Percentiles rank a stretch among this genome's conserved stretches.
Conservation (phyloP, 64 coral and sea anemone genomes). For the Stichodactyla helianthus region DNA sequence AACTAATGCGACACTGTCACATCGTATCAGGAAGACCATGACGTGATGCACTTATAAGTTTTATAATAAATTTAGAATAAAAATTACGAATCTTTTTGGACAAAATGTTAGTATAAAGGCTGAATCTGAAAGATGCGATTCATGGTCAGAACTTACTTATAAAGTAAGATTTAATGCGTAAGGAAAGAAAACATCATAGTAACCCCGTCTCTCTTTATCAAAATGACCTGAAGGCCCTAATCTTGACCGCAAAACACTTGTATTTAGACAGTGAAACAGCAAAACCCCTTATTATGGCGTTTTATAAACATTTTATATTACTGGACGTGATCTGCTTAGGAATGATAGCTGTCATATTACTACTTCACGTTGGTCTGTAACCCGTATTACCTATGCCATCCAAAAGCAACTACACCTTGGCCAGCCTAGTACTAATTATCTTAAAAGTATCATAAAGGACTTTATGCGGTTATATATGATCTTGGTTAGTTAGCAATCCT, state of each 20-base stretch:
- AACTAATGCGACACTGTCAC: too few species aligned
- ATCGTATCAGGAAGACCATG: too few species aligned
- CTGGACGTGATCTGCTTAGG: neutral
- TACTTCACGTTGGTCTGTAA: neutral
- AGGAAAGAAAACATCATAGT: neutral
- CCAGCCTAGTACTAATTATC: neutral
- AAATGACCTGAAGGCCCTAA: neutral
- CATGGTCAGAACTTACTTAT: too few species aligned
- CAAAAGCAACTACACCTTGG: neutral
- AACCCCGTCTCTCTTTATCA: neutral
- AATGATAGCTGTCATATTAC: neutral
- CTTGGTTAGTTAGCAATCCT: neutral
- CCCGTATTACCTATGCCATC: neutral
- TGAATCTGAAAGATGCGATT: too few species aligned
- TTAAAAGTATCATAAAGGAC: neutral
- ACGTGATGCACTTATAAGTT: too few species aligned
- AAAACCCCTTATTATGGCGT: neutral
- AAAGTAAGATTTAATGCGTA: too few species aligned
- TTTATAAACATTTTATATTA: conserved; percentile 4
- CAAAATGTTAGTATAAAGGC: too few species aligned
- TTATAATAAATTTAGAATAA: too few species aligned
- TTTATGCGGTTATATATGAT: neutral
- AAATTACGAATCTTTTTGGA: too few species aligned
- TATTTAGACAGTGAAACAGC: neutral
- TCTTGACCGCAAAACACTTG: neutral